Percentiles rank a stretch among this genome's conserved stretches.
phyloP scores from a whole-genome alignment of 2,797 vertebrate species.

The Betta splendens region DNA sequence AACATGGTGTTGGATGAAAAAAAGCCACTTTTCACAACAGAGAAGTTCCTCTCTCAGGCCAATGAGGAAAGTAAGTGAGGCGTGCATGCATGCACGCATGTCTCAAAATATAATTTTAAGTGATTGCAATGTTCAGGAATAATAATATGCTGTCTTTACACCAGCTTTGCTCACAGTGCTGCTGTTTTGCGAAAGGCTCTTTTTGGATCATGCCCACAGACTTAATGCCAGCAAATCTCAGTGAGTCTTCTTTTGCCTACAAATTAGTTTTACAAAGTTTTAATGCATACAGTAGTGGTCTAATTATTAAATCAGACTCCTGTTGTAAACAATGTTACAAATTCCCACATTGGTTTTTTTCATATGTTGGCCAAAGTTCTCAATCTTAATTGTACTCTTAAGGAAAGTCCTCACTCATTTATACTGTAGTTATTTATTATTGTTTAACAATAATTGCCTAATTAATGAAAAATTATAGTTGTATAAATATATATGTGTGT shows the following conservation, averaged over 20 bases:
- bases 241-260: conserved; percentile 77
- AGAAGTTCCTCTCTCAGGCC: conserved; percentile 93
- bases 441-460: too few species aligned
- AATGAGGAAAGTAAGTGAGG: conserved; percentile 89
- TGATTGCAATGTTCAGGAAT: neutral
- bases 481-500: too few species aligned
- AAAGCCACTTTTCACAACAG: conserved; percentile 93
- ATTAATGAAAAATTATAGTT: too few species aligned
- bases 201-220: conserved; percentile 89
- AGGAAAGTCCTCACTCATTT: too few species aligned
- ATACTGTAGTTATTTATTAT: too few species aligned
- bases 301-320: neutral
- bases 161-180: conserved; percentile 90
- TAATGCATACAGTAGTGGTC: neutral
- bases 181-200: conserved; percentile 90
- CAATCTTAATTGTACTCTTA: too few species aligned
- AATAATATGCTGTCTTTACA: neutral
- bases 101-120: neutral
- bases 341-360: too few species aligned
- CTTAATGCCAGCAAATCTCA: conserved; percentile 89
- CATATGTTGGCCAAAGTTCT: too few species aligned
- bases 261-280: neutral
- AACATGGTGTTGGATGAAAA: conserved; percentile 94
- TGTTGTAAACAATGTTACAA: neutral
- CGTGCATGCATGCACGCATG: neutral